These are phyloP conservation scores for Sceloporus undulatus DNA, from an alignment of 2,113 vertebrate species.

Conservation along the genomic window DNA sequence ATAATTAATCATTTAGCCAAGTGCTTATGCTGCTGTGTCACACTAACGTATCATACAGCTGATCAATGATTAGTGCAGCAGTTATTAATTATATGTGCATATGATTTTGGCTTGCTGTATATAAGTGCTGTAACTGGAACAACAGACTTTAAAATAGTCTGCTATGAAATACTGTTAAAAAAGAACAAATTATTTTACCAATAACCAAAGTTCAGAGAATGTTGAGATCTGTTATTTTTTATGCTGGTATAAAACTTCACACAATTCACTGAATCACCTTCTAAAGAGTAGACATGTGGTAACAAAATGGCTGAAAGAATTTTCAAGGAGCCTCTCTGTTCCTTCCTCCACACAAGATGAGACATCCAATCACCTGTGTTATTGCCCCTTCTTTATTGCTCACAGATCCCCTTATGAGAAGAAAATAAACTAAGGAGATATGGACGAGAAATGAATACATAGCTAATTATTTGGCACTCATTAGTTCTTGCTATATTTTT, in stretches of 20 bases:
- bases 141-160: not conserved
- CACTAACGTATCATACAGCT: conserved; percentile 11
- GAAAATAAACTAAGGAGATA: not conserved
- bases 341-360: not conserved
- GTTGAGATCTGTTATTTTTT: not conserved
- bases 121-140: not conserved
- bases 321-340: no score
- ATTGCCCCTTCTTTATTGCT: not conserved
- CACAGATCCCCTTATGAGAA: not conserved
- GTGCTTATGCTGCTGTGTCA: not conserved
- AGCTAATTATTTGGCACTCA: not conserved
- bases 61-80: not conserved
- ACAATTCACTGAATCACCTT: not conserved
- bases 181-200: not conserved
- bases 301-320: not conserved
- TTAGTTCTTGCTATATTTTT: not conserved
- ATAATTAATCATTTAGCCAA: conserved; percentile 14
- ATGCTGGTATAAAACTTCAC: not conserved
- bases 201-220: not conserved
- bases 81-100: not conserved
- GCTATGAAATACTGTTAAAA: not conserved
- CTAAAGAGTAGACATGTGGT: not conserved
- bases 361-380: not conserved
- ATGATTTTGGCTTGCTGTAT: not conserved
- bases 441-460: not conserved